A percentile compares a stretch with the other conserved stretches of the same genome.
phyloP scores from a whole-genome alignment of 2,797 vertebrate species.

The Enteromius argenteus region DNA sequence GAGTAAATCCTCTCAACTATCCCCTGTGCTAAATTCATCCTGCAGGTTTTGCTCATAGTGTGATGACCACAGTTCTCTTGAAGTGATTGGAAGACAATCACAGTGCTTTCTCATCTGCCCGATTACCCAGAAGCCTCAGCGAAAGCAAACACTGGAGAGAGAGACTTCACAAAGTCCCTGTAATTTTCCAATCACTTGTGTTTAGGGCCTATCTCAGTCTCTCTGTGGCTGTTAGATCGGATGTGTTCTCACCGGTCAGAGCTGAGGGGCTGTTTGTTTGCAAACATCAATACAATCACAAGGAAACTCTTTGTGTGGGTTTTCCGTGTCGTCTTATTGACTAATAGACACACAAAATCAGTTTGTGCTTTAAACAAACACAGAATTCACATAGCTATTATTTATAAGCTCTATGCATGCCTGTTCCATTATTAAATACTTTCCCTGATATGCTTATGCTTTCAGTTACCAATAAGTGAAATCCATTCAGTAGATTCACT shows the following conservation, averaged over 20 bases:
- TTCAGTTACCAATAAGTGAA: neutral
- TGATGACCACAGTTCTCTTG: constrained; percentile 47
- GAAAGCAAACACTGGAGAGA: constrained; percentile 62
- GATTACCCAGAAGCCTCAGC: constrained; percentile 50
- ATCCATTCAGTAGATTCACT: neutral
- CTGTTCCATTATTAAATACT: neutral
- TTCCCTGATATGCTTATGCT: neutral
- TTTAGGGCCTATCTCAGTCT: constrained; percentile 72
- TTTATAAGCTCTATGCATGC: neutral
- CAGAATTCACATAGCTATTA: neutral
- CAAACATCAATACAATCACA: constrained; percentile 57
- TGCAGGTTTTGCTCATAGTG: constrained; percentile 39
- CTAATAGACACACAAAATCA: neutral
- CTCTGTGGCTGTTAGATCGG: constrained; percentile 80
- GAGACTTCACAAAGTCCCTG: constrained; percentile 70
- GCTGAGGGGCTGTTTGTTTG: constrained; percentile 71
- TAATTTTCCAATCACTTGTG: constrained; percentile 83
- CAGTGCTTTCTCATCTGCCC: constrained; percentile 41
- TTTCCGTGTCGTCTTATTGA: neutral
- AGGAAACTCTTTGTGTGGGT: neutral
- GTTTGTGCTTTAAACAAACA: neutral
- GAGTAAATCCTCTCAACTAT: neutral
- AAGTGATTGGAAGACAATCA: constrained; percentile 63
- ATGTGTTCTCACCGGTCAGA: constrained; percentile 60
- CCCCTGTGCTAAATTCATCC: constrained; percentile 3